Evolutionary conservation across 2,797 vertebrate genomes (phyloP).

Genomic region (Cirrhinus mrigala): DNA sequence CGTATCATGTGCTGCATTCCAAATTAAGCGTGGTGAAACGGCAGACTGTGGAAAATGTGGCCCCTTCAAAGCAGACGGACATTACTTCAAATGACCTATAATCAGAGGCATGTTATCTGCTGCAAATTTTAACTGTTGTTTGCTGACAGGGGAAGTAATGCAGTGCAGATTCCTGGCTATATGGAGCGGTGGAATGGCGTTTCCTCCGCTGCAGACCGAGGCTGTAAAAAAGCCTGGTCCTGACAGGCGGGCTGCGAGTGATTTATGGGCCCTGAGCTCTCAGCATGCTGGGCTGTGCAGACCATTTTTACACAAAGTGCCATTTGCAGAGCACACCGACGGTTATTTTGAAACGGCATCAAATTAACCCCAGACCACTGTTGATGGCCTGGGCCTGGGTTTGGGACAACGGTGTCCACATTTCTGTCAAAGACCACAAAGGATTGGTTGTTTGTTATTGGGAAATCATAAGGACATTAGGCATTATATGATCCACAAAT

Average conservation of each 20-base stretch:
- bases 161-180: slow-evolving; percentile 62
- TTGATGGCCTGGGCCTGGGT: slow-evolving; percentile 35
- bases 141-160: slow-evolving; percentile 59
- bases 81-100: slow-evolving; percentile 56
- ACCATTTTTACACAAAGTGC: slow-evolving; percentile 65
- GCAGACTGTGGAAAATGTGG: slow-evolving; percentile 55
- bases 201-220: slow-evolving; percentile 59
- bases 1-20: slow-evolving; percentile 65
- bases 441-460: neutral
- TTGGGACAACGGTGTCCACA: neutral
- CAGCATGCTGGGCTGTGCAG: slow-evolving; percentile 60
- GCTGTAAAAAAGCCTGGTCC: slow-evolving; percentile 61
- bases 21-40: slow-evolving; percentile 61
- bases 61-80: slow-evolving; percentile 50
- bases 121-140: slow-evolving; percentile 55
- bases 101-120: slow-evolving; percentile 58
- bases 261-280: slow-evolving; percentile 66
- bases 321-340: slow-evolving; percentile 59
- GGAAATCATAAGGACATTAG: neutral
- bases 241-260: slow-evolving; percentile 66
- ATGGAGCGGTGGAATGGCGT: slow-evolving; percentile 56
- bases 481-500: slow-evolving; percentile 23
- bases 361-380: slow-evolving; percentile 56
- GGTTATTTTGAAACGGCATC: slow-evolving; percentile 63
- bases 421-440: slow-evolving; percentile 3